A percentile compares a stretch with the other conserved stretches of the same genome.
These are phyloP conservation scores for Bos javanicus DNA, from an alignment of 2,113 vertebrate genomes.

Conservation along the genomic window DNA sequence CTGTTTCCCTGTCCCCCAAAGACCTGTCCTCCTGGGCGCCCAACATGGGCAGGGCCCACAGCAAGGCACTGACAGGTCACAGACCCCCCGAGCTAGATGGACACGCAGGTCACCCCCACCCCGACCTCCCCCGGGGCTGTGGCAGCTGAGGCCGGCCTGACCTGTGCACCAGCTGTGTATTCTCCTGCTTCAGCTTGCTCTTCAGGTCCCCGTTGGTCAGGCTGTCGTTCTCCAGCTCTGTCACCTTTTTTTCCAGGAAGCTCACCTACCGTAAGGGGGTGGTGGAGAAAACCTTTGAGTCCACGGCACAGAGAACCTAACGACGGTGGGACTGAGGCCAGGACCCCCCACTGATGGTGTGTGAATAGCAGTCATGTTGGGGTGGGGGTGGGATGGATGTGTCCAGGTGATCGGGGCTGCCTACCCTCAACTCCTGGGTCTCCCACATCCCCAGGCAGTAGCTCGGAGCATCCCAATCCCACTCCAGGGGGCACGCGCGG, in stretches of 20 bases:
- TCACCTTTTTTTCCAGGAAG: conserved; percentile 94
- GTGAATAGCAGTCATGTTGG: background rate
- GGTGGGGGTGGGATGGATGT: background rate
- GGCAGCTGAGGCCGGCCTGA: conserved; percentile 39
- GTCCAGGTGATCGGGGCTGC: background rate
- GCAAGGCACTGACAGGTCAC: background rate
- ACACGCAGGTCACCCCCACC: rapidly evolving
- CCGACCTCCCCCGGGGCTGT: rapidly evolving
- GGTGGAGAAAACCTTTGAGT: background rate
- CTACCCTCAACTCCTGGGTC: background rate
- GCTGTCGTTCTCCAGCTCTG: conserved; percentile 93
- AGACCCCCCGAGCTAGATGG: background rate
- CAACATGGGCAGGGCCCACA: rapidly evolving
- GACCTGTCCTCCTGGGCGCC: background rate
- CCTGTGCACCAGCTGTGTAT: conserved; percentile 96
- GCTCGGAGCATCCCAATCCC: background rate
- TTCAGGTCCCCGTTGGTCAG: conserved; percentile 91
- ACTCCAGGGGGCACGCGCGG: rapidly evolving
- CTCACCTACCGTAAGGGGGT: conserved; percentile 84
- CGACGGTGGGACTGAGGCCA: background rate
- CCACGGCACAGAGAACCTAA: background rate
- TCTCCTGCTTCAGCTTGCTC: conserved; percentile 95
- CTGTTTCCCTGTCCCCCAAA: background rate
- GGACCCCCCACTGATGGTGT: background rate
- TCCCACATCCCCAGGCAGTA: background rate